Evolutionary conservation across 2,797 vertebrate species (phyloP).

Genomic region (Tangara arthus): DNA sequence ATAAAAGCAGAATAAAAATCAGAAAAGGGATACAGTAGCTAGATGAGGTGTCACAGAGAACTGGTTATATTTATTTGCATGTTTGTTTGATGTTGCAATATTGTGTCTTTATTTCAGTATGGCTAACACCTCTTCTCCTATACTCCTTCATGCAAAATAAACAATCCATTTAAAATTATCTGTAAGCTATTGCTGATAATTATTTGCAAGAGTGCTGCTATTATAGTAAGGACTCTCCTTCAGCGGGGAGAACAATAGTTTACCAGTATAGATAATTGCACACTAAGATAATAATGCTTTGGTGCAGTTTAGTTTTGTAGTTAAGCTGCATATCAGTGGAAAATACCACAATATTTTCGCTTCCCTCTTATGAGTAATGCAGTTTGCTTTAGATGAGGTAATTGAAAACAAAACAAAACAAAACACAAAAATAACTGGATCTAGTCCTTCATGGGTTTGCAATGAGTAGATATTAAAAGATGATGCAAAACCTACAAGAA

Average conservation of each 20-base stretch:
- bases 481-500: not conserved
- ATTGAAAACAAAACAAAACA: not conserved
- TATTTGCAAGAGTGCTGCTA: not conserved
- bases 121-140: not conserved
- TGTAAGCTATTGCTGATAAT: not conserved
- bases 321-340: not conserved
- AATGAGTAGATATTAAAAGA: not conserved
- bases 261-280: not conserved
- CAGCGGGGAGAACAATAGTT: not conserved
- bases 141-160: not conserved
- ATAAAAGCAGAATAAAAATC: not conserved
- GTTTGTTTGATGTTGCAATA: not conserved
- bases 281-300: not conserved
- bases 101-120: not conserved
- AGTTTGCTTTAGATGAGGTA: not conserved
- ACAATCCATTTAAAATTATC: not conserved
- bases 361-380: not conserved
- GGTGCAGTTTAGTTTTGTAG: not conserved
- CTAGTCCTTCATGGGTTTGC: not conserved
- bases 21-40: not conserved
- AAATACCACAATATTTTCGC: not conserved
- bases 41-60: not conserved
- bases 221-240: not conserved
- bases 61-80: not conserved
- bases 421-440: not conserved